Base-by-base conservation (phyloP, 1,140 invertebrate species). In the Pomacea maculata region DNA sequence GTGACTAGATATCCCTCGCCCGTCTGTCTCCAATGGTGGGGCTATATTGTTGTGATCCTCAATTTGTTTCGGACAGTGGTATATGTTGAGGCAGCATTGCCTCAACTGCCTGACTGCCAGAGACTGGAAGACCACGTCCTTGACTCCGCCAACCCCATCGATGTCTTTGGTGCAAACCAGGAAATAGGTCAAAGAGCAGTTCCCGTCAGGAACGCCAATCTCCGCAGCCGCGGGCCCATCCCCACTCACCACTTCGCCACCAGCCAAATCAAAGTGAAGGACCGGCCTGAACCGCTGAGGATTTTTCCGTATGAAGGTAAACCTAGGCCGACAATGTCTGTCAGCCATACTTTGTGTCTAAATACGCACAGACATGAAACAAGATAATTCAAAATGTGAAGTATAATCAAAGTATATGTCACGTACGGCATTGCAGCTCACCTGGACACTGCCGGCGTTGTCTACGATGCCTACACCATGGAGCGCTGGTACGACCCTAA, bases 221-320 rank as follows among this genome's bases (percentile, higher is more conserved):
- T 87, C 10, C 82, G 86, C 1, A 74, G 75, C 19, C 74, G 54
- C 9, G 63, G 84, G 52, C 79, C 88, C 14, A 34, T 88, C 14
- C 88, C 88, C 21, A 89, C 88, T n/a, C 81, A 83, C 19, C 87
- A 88, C 64, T 89, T 88, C 76, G 85, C 82, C 6, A 85, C 86
- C 61, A 85, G 85, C 57, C 82, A 85, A 45, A 83, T 87, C 19
- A 89, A 89, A 65, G 64, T 72, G 7, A 77, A 61, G 45, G 63
- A 79, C 9, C 63, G 80, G 15, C 81, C 85, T 1, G 76, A 83
- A 45, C 87, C 86, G 25, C 79, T 86, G 61, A 78, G 80, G 17
- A 68, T 85, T 19, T 86, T 83, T 79, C 85, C 88, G 15, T 86
- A 87, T 83, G 81, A 86, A 83, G 80, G 86, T 86, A 81, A 83